Conservation (phyloP, 2,797 vertebrate species). For the Epinephelus awoara region DNA sequence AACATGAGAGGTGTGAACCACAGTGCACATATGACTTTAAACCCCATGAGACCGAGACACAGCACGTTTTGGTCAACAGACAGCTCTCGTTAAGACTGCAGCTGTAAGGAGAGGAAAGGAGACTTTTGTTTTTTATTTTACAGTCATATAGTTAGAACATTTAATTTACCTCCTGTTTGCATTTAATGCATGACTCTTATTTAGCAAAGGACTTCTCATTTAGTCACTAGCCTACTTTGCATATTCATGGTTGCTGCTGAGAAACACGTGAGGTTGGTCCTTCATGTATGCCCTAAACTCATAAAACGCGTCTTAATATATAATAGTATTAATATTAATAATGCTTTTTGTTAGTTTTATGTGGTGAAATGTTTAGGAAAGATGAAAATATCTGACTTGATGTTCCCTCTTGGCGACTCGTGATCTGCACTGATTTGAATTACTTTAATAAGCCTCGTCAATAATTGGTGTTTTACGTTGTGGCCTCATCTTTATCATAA, state of each 20-base stretch:
- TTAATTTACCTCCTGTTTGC: neutral
- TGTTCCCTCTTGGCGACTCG: neutral
- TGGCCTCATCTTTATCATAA: neutral
- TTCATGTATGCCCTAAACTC: neutral
- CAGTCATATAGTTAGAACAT: neutral
- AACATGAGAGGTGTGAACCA: slow-evolving; percentile 12
- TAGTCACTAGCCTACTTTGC: neutral
- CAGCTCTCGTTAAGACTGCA: slow-evolving; percentile 1
- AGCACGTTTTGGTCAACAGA: slow-evolving; percentile 10
- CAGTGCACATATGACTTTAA: slow-evolving; percentile 25
- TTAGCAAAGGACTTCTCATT: neutral
- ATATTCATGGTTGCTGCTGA: neutral
- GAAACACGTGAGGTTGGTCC: neutral
- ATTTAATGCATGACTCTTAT: neutral
- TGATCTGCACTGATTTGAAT: neutral
- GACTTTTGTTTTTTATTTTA: no score
- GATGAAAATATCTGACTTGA: neutral
- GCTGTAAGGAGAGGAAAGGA: neutral
- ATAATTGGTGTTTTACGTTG: neutral
- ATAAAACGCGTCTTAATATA: neutral
- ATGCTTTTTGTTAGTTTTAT: neutral
- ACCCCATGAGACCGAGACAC: slow-evolving; percentile 36
- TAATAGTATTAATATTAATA: neutral
- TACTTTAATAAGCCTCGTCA: neutral
- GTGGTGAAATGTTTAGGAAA: no score